Evolutionary conservation across 2,797 vertebrate species (phyloP).

Genomic region (Thripadectes ignobilis): DNA sequence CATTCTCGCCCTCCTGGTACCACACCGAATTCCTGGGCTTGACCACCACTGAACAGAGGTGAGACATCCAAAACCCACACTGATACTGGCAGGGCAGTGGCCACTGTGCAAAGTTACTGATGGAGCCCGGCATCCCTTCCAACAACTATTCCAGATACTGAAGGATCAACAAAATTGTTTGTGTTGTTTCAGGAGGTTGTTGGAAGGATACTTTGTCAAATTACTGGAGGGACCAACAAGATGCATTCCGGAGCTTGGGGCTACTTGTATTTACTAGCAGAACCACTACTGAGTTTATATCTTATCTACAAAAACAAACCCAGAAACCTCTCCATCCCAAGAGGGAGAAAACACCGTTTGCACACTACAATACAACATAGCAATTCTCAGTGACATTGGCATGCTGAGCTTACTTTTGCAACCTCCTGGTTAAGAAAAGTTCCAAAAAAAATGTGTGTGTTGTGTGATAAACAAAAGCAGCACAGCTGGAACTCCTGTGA

Average conservation of each 20-base stretch:
- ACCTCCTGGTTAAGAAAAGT: conserved; percentile 4
- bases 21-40: background rate
- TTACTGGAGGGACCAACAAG: conserved; percentile 2
- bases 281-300: background rate
- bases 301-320: conserved; percentile 46
- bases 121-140: background rate
- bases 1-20: background rate
- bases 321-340: conserved; percentile 17
- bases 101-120: background rate
- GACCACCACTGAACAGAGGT: background rate
- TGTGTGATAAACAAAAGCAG: conserved; percentile 47
- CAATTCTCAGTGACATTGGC: background rate
- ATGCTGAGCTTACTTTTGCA: conserved; percentile 9
- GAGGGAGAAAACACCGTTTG: conserved; percentile 20
- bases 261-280: conserved; percentile 37
- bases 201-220: conserved; percentile 19
- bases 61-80: background rate
- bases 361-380: background rate
- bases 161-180: background rate
- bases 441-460: background rate
- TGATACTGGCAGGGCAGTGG: accelerated
- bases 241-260: background rate
- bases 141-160: background rate
- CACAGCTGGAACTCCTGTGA: conserved; percentile 29
- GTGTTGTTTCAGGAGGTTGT: background rate